Evolutionary conservation across 2,888 invertebrate species (phyloP).

Genomic region (Eupithecia subumbrata): DNA sequence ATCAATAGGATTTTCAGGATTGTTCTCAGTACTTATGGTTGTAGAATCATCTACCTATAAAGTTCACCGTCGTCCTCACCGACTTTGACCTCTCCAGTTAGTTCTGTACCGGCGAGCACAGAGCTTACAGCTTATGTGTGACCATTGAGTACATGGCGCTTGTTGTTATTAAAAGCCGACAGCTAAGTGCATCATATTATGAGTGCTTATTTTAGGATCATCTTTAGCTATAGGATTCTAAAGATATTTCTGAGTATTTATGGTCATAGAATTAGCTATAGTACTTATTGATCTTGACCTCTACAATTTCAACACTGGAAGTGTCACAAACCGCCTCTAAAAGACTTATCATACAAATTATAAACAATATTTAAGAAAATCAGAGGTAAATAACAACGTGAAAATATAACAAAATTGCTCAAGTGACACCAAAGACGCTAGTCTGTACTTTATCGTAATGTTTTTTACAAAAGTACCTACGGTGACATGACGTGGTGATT

Average conservation of each 20-base stretch:
- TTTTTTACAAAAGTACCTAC: neutral
- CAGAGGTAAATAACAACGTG: neutral
- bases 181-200: conserved; percentile 97
- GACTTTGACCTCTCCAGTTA: conserved; percentile 98
- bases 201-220: conserved; percentile 77
- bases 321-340: neutral
- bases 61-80: conserved; percentile 61
- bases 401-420: neutral
- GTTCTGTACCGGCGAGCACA: conserved; percentile 91
- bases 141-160: conserved; percentile 98
- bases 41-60: neutral
- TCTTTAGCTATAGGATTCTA: neutral
- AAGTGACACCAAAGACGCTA: neutral
- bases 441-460: too few species aligned
- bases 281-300: neutral
- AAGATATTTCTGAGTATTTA: neutral
- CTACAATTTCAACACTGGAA: neutral
- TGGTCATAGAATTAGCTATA: too few species aligned
- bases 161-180: conserved; percentile 90
- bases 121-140: conserved; percentile 57
- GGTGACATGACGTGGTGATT: neutral
- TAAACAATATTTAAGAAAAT: neutral
- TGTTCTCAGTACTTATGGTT: neutral
- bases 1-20: neutral
- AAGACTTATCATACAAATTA: neutral